Evolutionary conservation across 2,888 invertebrate genomes (phyloP).

Genomic region (Diarsia rubi): DNA sequence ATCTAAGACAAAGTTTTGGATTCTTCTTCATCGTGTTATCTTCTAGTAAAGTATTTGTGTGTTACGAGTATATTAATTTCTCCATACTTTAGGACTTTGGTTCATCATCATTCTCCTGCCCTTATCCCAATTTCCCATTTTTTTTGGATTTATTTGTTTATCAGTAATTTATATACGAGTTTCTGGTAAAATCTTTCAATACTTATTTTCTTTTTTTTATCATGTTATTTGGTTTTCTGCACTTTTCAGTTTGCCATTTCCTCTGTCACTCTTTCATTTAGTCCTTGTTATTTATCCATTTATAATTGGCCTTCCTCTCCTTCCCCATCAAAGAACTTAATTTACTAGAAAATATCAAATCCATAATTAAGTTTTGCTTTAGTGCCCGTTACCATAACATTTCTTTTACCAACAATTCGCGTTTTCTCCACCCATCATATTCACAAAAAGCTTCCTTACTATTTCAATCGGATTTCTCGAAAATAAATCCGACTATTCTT

Average conservation of each 20-base stretch:
- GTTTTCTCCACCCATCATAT: not conserved
- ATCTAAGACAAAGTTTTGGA: not conserved
- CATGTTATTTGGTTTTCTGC: not conserved
- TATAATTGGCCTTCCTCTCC: not conserved
- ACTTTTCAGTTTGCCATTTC: not conserved
- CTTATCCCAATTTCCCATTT: too few relatives aligned
- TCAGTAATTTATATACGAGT: not conserved
- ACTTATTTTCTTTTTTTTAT: not conserved
- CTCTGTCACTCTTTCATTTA: not conserved
- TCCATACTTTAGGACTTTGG: not conserved
- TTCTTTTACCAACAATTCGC: not conserved
- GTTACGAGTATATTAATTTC: not conserved
- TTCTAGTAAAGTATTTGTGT: not conserved
- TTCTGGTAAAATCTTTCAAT: not conserved
- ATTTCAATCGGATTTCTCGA: constrained; percentile 27
- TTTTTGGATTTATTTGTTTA: too few relatives aligned
- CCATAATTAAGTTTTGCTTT: not conserved
- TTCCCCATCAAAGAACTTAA: not conserved
- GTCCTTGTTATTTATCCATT: not conserved
- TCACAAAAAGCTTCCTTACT: not conserved
- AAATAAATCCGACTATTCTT: constrained; percentile 41
- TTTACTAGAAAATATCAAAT: not conserved
- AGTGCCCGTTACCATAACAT: not conserved
- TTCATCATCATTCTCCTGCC: too few relatives aligned
- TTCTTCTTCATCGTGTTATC: not conserved